These are phyloP conservation scores for Nomada ferruginata DNA, from an alignment of 2,888 invertebrate genomes.

Conservation along the genomic window DNA sequence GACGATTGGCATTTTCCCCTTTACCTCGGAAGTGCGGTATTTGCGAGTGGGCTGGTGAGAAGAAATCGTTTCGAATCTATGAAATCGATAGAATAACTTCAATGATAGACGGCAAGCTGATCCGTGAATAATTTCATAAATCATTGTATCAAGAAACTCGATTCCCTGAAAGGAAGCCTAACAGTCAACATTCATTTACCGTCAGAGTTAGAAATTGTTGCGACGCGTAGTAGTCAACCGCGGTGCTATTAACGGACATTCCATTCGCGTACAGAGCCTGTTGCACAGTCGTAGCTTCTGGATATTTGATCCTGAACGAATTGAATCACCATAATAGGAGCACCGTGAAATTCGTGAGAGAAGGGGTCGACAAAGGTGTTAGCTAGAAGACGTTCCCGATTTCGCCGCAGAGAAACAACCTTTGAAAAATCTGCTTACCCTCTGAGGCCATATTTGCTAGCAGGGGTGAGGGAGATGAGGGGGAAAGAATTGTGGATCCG, in stretches of 20 bases:
- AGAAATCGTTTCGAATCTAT: background rate
- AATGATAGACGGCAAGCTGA: too few relatives aligned
- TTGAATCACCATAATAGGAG: constrained; percentile 79
- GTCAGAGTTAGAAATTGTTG: background rate
- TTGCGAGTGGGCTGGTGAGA: background rate
- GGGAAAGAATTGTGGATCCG: too few relatives aligned
- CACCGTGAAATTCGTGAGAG: background rate
- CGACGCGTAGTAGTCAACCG: background rate
- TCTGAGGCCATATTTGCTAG: constrained; percentile 2
- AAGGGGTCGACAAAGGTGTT: constrained; percentile 3
- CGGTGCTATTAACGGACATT: constrained; percentile 20
- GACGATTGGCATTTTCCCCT: constrained; percentile 1
- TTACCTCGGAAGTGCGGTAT: background rate
- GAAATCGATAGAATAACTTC: too few relatives aligned
- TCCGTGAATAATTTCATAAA: background rate
- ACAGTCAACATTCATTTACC: background rate
- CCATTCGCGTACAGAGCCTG: constrained; percentile 48
- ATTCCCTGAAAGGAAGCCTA: too few relatives aligned
- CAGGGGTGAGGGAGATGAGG: background rate
- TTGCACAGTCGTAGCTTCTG: constrained; percentile 63
- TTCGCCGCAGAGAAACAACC: constrained; percentile 7
- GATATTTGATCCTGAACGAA: constrained; percentile 78
- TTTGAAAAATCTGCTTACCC: constrained; percentile 31
- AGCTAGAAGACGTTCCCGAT: constrained; percentile 16
- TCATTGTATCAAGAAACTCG: background rate